These are phyloP conservation scores for Nasonia vitripennis DNA, from an alignment of 1,140 invertebrate genomes.

Conservation along the genomic window DNA sequence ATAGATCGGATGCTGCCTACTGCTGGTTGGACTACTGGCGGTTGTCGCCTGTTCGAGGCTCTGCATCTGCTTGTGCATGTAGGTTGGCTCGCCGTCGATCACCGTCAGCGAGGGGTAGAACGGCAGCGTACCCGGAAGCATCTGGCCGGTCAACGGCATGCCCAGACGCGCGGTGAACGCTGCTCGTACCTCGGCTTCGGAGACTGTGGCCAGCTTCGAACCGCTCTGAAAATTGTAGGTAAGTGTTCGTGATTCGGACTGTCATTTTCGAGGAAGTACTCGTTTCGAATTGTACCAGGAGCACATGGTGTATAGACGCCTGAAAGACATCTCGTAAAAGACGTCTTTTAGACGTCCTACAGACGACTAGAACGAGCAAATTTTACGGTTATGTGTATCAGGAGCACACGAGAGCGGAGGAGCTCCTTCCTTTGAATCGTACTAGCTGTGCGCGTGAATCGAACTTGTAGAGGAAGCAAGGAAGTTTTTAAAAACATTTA, in stretches of 20 bases:
- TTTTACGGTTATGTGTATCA: conserved; percentile 37
- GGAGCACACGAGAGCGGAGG: conserved; percentile 8
- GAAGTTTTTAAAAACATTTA: no score
- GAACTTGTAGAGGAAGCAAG: no score
- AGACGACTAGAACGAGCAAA: conserved; percentile 29
- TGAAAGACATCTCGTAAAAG: conserved; percentile 6
- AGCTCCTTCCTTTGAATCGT: background rate
- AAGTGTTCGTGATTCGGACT: background rate
- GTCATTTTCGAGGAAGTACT: background rate
- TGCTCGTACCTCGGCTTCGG: conserved; percentile 87
- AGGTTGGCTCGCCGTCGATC: conserved; percentile 74
- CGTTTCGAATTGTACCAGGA: background rate
- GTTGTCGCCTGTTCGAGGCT: conserved; percentile 75
- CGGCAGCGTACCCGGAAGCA: conserved; percentile 83
- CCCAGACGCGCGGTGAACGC: conserved; percentile 83
- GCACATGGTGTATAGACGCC: background rate
- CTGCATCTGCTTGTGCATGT: conserved; percentile 80
- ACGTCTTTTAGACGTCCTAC: conserved; percentile 26
- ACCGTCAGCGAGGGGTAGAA: conserved; percentile 85
- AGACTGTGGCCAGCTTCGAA: conserved; percentile 79
- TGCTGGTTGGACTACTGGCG: conserved; percentile 55
- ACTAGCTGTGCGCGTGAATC: no score
- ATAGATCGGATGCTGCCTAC: conserved; percentile 64
- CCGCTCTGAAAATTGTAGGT: conserved; percentile 66
- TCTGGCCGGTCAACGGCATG: conserved; percentile 83